Base-by-base conservation (phyloP, 2,888 invertebrate genomes). In the Entomobrya proxima region DNA sequence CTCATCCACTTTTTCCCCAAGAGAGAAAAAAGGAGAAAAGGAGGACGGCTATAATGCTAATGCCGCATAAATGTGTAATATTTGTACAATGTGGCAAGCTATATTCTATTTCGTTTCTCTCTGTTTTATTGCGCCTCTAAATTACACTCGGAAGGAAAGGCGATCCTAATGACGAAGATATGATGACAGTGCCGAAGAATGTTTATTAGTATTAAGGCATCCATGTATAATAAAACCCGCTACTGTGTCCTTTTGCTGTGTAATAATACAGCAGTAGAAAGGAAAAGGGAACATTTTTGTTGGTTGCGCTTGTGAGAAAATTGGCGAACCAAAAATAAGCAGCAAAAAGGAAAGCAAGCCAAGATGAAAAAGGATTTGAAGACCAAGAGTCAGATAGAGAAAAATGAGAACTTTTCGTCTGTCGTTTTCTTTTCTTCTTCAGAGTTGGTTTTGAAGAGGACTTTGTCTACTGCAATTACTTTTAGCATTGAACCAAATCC, bases 401-500 rank as follows among this genome's bases (percentile, higher is more conserved):
- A 55, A 55, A 30, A 30, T 13, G 18, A 55, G 27, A 27, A 18
- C 27, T 55, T 27, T 55, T 55, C 55, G 11, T 47, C 15, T 13
- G n/a, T n/a, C n/a, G n/a, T 13, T 18, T 55, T 27, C 15, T 55
- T 13, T 9, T 55, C 18, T 24, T 55, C 9, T 9, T 27, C 30
- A 55, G 27, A 37, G 72, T 47, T 15, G 47, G 47, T 47, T 72
- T 72, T 72, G 72, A 55, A 37, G 72, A 72, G 30, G 47, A 72
- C 72, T 72, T 72, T 72, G 72, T 30, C 44, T 72, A 72, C 47
- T 47, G 44, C 72, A 72, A 72, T 72, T 72, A 72, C 72, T 27
- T 72, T 27, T 47, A 72, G 72, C 72, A 72, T 72, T 72, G 72
- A 47, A 72, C 72, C 72, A 72, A 72, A 72, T 72, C 72, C 72